Evolutionary conservation across 2,113 vertebrate genomes (phyloP), one percentile per base, ranked within the genome.

Genomic region (Coryphaenoides rupestris): DNA sequence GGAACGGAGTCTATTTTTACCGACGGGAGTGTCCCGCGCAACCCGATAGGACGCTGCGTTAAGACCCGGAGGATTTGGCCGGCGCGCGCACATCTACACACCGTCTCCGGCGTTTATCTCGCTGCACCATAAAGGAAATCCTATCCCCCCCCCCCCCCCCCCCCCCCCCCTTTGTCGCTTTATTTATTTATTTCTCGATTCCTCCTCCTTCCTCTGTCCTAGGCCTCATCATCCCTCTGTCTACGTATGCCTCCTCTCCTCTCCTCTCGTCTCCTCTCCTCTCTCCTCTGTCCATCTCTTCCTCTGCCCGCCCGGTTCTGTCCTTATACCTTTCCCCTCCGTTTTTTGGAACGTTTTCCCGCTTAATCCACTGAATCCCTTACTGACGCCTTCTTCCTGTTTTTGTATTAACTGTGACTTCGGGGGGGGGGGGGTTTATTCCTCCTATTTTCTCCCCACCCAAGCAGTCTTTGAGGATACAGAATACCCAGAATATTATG

Each of bases 1-100:
- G 60, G 72, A 78, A 40, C 9, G 33, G 72, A 58, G 72, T 81
- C 83, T 89, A 86, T 87, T 86, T 89, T 86, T 81, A 84, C 53
- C 68, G 6, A 61, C 56, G 59, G 46, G 52, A 56, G 21, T 65
- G 68, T 68, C 76, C 61, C 13, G 55, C 68, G 45, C 46, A 68
- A 70, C 65, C 53, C 69, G 58, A 49, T 55, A 70, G 73, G 77
- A 83, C 52, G 61, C 75, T 73, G 74, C 66, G 65, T 71, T 59
- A 55, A 66, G 56, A 58, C 24, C 3, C 61, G 65, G 62, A 69
- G 69, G 46, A 75, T 21, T 53, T 57, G 66, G 58, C 76, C 71
- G 50, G 59, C 55, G 47, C 58, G 58, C 63, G 63, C 73, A 62
- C 63, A 72, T 73, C 81, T 53, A 61, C 67, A 19, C 52, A 9